phyloP scores from a whole-genome alignment of 2,888 invertebrate species.

The Gisinianus flammeolus region DNA sequence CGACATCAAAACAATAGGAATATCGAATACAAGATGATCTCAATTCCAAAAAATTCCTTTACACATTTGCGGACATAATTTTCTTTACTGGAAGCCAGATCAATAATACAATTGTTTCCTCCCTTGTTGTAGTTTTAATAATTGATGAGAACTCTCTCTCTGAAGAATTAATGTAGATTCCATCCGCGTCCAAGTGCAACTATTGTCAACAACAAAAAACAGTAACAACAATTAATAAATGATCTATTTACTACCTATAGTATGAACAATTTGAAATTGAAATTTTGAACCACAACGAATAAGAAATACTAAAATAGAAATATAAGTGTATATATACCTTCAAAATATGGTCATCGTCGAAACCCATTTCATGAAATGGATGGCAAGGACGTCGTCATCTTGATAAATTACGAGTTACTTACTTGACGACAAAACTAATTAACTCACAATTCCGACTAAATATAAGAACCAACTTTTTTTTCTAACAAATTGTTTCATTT shows the following conservation, averaged over 20 bases:
- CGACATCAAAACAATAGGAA: conserved; percentile 82
- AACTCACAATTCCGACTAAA: too few species aligned
- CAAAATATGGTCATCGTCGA: conserved; percentile 88
- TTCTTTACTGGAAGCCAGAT: conserved; percentile 95
- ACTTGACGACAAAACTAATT: neutral
- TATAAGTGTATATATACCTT: conserved; percentile 81
- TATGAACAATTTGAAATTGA: neutral
- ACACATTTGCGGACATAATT: conserved; percentile 82
- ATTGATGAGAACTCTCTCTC: conserved; percentile 79
- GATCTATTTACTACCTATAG: neutral
- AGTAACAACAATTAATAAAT: too few species aligned
- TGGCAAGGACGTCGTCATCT: conserved; percentile 61
- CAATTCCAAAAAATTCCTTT: conserved; percentile 70
- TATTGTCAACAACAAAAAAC: conserved; percentile 74
- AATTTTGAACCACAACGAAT: neutral
- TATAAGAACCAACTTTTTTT: too few species aligned
- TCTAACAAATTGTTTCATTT: neutral
- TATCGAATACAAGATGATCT: conserved; percentile 85
- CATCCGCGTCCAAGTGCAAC: conserved; percentile 87
- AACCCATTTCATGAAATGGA: conserved; percentile 92
- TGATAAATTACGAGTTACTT: neutral
- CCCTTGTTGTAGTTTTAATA: conserved; percentile 73
- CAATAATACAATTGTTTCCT: conserved; percentile 76
- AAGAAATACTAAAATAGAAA: too few species aligned
- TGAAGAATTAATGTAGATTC: conserved; percentile 95